Evolutionary conservation across 2,797 vertebrate species (phyloP), one percentile per base, ranked within the genome.

Genomic region (Gallirallus australis): DNA sequence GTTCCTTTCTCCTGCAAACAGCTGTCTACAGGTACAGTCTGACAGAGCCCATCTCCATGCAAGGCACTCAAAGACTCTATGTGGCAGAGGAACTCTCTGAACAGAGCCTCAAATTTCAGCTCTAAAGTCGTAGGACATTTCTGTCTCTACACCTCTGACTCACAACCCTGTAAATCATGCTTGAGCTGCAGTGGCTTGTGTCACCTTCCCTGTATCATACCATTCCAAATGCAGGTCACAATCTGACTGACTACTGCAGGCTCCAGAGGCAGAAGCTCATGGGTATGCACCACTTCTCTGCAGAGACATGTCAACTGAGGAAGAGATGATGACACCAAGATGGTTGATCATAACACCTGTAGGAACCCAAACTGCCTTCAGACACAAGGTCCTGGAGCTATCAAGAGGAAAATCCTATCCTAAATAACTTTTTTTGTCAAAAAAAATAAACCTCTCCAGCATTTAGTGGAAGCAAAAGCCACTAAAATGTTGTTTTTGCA

Each of bases 301-400:
- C 30, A 73, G 65, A n/a, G 42, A 15, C 25, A 60, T 0, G 0
- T 50, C 8, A 45, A 65, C 2, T 48, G 31, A 17, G 42, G 33
- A 70, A 89, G 37, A 64, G 42, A 48, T 79, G 57, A 52, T 7
- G 27, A 71, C 28, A 78, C 7, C 24, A 71, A 40, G 45, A 52
- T 47, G 27, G 16, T 73, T n/a, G 45, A 81, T 54, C 48, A 90
- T 27, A 81, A 27, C 17, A 15, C 14, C 50, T 86, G 45, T 8
- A 78, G 59, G 25, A 94, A 89, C n/a, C 60, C 35, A 48, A 50
- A 76, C 17, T 4, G 6, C 39, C 27, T 63, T 59, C 65, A 87
- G 33, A 83, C n/a, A 70, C 0, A 2, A 60, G 23, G 16, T 23
- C 83, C 47, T 35, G 35, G 9, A 92, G 13, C 18, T 33, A 71